Conservation (phyloP, 2,888 invertebrate genomes). For the Cryptops parisi region DNA sequence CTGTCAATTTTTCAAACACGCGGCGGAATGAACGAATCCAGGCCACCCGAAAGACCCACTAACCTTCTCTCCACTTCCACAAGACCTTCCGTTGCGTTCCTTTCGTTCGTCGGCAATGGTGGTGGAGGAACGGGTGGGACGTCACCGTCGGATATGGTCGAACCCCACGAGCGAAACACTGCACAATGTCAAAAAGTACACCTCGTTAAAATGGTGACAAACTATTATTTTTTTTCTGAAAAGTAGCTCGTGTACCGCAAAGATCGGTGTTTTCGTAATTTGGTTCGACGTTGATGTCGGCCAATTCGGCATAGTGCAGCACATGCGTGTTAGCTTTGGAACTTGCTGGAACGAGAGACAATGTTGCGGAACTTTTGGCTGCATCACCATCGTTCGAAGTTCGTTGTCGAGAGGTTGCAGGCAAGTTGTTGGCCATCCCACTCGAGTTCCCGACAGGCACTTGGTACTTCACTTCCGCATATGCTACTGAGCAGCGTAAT, state of each 20-base stretch:
- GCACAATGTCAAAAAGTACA: neutral
- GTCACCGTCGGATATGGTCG: constrained; percentile 16
- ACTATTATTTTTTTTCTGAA: too few relatives aligned
- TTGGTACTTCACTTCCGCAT: constrained; percentile 20
- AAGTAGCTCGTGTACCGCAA: too few relatives aligned
- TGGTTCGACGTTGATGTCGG: constrained; percentile 34
- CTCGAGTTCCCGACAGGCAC: constrained; percentile 12
- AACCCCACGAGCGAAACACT: too few relatives aligned
- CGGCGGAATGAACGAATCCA: neutral
- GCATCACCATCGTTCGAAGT: neutral
- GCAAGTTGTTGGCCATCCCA: neutral
- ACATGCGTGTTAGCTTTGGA: constrained; percentile 21
- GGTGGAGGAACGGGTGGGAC: constrained; percentile 15
- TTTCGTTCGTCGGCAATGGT: constrained; percentile 8
- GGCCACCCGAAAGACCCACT: too few relatives aligned
- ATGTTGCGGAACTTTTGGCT: constrained; percentile 15
- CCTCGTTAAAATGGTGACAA: neutral
- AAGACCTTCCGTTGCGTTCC: neutral
- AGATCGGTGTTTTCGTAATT: constrained; percentile 38
- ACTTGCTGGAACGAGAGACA: constrained; percentile 18
- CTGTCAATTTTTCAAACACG: neutral
- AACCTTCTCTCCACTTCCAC: too few relatives aligned
- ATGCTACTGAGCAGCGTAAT: too few relatives aligned
- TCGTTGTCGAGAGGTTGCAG: neutral
- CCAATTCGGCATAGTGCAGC: constrained; percentile 26